Base-by-base conservation (phyloP, 2,888 invertebrate species). In the Penaeus monodon region DNA sequence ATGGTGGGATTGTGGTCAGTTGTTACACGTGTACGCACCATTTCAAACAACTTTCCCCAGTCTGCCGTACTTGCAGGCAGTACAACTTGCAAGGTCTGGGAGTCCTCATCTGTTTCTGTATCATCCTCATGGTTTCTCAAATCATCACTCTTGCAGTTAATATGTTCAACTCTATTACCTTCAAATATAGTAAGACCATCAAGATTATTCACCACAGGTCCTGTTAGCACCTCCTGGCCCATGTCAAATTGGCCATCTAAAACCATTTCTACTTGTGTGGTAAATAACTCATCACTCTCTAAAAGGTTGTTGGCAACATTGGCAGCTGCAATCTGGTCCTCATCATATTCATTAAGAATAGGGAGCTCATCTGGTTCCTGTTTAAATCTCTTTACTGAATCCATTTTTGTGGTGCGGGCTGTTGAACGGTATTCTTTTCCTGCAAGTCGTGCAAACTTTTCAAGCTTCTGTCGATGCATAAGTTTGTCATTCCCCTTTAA, bases 201-300 rank as follows among this genome's bases (percentile, higher is more conserved):
- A 63, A 86, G 44, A 22, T 82, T 68, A n/a, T 77, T 78, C n/a
- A 82, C 86, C 17, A 78, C 86, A 27, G 86, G 81, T 49, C 77
- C 82, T 64, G 76, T 66, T 12, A 86, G 82, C 8, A 70, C 86
- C 33, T 86, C 86, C 17, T 82, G 86, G 63, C 82, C 82, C 86
- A 86, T 86, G 64, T 86, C 86, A 78, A 86, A 86, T 83, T 86
- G 86, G 27, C 86, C 86, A 79, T 86, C 86, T 24, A 86, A 66
- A 63, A 86, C 86, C 86, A 86, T 86, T 76, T 86, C 86, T 38
- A 86, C 86, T 57, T 81, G 82, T 27, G 86, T 68, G n/a, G 81
- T 57, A 78, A 86, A 86, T 22, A 86, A 74, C 44, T 82, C 86
- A 70, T 86, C 86, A 64, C 70, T 64, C 29, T 64, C 82, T 27